Conservation (phyloP, 2,797 vertebrate genomes). For the Tokudaia tokunoshimensis region DNA sequence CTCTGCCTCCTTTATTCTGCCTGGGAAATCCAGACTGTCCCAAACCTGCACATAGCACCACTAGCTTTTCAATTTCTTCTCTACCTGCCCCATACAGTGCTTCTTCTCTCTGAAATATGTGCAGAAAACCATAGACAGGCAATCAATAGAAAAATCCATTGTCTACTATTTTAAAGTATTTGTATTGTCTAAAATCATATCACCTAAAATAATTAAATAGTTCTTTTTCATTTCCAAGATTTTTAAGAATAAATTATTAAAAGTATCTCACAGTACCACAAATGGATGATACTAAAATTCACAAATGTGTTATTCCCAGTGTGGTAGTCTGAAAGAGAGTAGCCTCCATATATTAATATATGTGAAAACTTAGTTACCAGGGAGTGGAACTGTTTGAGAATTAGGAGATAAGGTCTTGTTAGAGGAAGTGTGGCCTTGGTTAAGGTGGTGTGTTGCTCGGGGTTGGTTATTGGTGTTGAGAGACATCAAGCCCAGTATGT, state of each 20-base stretch:
- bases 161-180: not conserved
- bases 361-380: not conserved
- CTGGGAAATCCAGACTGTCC: not conserved
- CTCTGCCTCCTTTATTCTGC: not conserved
- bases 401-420: no score
- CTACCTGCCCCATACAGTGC: accelerated
- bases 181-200: not conserved
- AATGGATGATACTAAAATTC: not conserved
- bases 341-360: not conserved
- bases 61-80: not conserved
- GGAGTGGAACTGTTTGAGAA: not conserved
- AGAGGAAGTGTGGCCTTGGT: not conserved
- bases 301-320: not conserved
- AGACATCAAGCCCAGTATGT: not conserved
- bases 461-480: not conserved
- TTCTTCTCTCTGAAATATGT: not conserved
- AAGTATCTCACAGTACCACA: not conserved
- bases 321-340: not conserved
- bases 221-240: not conserved
- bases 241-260: not conserved
- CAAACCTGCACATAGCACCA: accelerated
- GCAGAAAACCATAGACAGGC: not conserved
- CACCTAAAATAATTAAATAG: not conserved
- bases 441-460: not conserved
- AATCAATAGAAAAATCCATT: not conserved